Conservation (phyloP, 2,888 invertebrate genomes). For the Andrena fulva region DNA sequence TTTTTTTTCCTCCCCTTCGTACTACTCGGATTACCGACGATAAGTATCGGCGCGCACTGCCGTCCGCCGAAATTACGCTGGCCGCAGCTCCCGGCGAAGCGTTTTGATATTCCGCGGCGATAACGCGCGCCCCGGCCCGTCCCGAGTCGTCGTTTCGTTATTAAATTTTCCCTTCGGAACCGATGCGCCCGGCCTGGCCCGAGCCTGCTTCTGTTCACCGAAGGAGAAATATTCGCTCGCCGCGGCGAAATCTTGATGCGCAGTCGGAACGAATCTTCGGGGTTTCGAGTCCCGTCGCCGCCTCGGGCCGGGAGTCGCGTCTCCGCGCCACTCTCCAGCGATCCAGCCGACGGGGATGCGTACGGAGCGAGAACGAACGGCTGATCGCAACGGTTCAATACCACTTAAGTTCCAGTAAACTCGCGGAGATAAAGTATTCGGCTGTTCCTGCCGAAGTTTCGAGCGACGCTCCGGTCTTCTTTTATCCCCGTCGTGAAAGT, state of each 20-base stretch:
- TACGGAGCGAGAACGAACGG: slow-evolving; percentile 14
- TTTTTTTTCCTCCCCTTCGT: slow-evolving; percentile 15
- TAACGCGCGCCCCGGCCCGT: slow-evolving; percentile 49
- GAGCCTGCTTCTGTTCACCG: slow-evolving; percentile 43
- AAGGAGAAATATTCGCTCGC: slow-evolving; percentile 36
- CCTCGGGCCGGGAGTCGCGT: slow-evolving; percentile 12
- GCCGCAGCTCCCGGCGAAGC: slow-evolving; percentile 58
- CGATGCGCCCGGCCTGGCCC: slow-evolving; percentile 13
- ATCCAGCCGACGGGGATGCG: not conserved
- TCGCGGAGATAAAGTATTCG: not conserved
- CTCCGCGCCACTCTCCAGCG: not conserved
- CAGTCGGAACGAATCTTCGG: slow-evolving; percentile 59
- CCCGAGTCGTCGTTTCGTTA: slow-evolving; percentile 53
- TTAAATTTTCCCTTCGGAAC: slow-evolving; percentile 57
- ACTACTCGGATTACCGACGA: slow-evolving; percentile 57
- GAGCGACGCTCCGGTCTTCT: too few species aligned
- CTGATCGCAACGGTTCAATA: slow-evolving; percentile 6
- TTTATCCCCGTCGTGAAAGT: not conserved
- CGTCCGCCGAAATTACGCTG: slow-evolving; percentile 53
- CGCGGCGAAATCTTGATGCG: slow-evolving; percentile 41
- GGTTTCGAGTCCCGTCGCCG: slow-evolving; percentile 28
- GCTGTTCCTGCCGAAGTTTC: too few species aligned
- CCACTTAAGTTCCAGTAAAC: slow-evolving; percentile 3
- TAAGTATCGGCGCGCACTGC: slow-evolving; percentile 54
- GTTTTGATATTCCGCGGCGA: slow-evolving; percentile 75